These are phyloP conservation scores for Buceros bicornis DNA, from an alignment of 2,797 vertebrate genomes.

Conservation along the genomic window DNA sequence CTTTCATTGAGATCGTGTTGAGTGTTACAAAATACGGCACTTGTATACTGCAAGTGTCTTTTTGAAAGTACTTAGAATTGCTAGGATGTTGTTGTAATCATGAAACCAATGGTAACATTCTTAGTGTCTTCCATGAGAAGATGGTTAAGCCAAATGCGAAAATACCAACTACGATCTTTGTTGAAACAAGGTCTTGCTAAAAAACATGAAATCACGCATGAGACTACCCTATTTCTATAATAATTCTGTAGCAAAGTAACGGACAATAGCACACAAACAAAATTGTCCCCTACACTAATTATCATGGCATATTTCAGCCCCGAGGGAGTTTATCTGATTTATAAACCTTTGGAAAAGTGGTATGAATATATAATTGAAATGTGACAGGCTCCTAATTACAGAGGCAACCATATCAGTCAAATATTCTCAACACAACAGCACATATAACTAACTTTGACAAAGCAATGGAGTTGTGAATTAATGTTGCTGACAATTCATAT, in stretches of 20 bases:
- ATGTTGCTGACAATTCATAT: constrained; percentile 11
- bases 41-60: not conserved
- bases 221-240: not conserved
- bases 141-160: not conserved
- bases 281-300: not conserved
- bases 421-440: constrained; percentile 19
- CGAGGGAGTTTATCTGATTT: not conserved
- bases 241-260: not conserved
- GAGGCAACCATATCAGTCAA: constrained; percentile 1
- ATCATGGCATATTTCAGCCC: not conserved
- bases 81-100: not conserved
- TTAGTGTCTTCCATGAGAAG: not conserved
- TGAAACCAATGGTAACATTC: not conserved
- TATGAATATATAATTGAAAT: constrained; percentile 39
- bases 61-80: not conserved
- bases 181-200: not conserved
- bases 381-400: constrained; percentile 40
- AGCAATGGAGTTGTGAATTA: not conserved
- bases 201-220: not conserved
- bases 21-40: not conserved
- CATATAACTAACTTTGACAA: constrained; percentile 29
- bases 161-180: not conserved
- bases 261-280: not conserved
- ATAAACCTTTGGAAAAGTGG: not conserved
- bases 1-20: not conserved